A percentile compares a stretch with the other conserved stretches of the same genome.
phyloP scores from a whole-genome alignment of 2,113 vertebrate species.

The Dermatemys mawii region DNA sequence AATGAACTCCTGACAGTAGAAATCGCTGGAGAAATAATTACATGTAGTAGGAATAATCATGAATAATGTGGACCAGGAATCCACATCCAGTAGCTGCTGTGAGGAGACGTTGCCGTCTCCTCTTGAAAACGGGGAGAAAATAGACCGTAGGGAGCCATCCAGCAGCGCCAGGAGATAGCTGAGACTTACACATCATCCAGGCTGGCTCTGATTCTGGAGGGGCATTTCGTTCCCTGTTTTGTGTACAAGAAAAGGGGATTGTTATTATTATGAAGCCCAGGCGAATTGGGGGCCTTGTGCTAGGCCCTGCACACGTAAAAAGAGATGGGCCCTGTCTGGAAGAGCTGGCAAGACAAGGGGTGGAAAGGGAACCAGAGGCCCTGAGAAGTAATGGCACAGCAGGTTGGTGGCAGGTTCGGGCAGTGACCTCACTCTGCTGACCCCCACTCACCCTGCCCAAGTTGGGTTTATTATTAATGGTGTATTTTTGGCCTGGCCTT shows the following conservation, averaged over 20 bases:
- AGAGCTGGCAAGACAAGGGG: background rate
- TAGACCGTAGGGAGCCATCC: background rate
- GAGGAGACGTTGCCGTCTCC: background rate
- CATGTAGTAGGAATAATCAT: background rate
- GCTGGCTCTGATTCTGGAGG: background rate
- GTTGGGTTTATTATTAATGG: accelerated
- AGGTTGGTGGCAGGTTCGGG: accelerated
- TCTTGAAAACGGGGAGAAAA: background rate
- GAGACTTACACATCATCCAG: background rate
- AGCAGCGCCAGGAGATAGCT: background rate
- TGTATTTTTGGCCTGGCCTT: accelerated
- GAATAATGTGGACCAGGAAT: background rate
- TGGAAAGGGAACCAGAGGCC: background rate
- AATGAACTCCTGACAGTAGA: background rate
- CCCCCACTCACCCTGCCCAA: accelerated
- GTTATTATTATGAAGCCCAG: background rate
- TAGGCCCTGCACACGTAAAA: background rate
- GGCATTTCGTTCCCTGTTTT: background rate
- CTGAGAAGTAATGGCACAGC: accelerated
- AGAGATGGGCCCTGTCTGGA: background rate
- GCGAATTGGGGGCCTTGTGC: background rate
- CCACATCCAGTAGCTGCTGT: background rate
- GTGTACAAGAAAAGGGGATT: background rate
- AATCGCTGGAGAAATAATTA: background rate
- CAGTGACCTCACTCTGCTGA: accelerated